phyloP scores from a whole-genome alignment of 1,140 invertebrate genomes.

The Mactra quadrangularis region DNA sequence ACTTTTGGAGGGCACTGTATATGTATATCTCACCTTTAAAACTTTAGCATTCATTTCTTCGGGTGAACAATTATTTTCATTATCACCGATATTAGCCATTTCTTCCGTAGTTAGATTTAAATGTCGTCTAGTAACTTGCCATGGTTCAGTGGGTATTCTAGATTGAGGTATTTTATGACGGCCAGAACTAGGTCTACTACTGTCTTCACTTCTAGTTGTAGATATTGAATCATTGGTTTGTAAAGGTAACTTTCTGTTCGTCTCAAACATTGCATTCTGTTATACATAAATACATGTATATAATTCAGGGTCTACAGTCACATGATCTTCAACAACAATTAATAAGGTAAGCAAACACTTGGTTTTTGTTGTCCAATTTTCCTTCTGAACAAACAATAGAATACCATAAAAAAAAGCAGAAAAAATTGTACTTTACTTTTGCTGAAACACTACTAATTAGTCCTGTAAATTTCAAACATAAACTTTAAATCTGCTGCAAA shows the following conservation, averaged over 20 bases:
- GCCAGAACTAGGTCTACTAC: not conserved
- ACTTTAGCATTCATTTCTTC: constrained; percentile 60
- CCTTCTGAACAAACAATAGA: no score
- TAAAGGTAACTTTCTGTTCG: constrained; percentile 59
- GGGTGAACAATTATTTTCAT: constrained; percentile 32
- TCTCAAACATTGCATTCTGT: constrained; percentile 75
- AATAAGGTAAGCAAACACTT: no score
- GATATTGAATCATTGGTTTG: constrained; percentile 62
- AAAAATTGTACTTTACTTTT: not conserved
- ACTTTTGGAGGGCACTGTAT: no score
- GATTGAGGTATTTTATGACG: constrained; percentile 1
- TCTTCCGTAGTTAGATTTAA: constrained; percentile 75
- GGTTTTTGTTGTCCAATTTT: no score
- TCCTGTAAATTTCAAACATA: no score
- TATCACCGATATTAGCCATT: constrained; percentile 66
- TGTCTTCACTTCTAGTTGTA: constrained; percentile 32
- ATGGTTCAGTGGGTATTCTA: constrained; percentile 75
- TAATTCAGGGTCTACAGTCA: no score
- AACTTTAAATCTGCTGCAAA: no score
- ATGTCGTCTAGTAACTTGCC: constrained; percentile 80
- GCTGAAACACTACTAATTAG: no score
- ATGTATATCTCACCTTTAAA: constrained; percentile 46
- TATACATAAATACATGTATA: constrained; percentile 15
- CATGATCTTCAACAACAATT: no score
- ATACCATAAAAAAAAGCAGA: not conserved